Evolutionary conservation across 2,888 invertebrate genomes (phyloP).

Genomic region (Sipunculus nudus): DNA sequence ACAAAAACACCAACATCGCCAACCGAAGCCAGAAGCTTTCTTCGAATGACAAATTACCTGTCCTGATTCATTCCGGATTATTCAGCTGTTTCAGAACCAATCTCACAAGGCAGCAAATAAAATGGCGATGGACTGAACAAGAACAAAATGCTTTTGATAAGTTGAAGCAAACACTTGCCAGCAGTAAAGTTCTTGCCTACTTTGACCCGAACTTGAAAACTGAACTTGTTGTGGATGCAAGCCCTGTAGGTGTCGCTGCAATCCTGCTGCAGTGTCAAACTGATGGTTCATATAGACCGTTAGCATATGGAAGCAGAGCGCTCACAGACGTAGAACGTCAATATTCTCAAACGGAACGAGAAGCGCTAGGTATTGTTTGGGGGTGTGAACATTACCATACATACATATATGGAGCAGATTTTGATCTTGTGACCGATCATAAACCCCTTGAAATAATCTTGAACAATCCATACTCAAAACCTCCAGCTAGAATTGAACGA

Average conservation of each 20-base stretch:
- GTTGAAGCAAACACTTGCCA: conserved; percentile 8
- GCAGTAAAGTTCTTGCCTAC: conserved; percentile 26
- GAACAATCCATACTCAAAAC: conserved; percentile 26
- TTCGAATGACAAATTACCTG: conserved; percentile 42
- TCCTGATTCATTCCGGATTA: conserved; percentile 42
- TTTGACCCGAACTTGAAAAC: conserved; percentile 28
- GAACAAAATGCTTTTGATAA: conserved; percentile 32
- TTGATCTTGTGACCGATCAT: conserved; percentile 8
- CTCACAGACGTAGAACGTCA: conserved; percentile 2
- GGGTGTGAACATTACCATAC: conserved; percentile 4
- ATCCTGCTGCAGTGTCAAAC: conserved; percentile 37
- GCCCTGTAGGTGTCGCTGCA: conserved; percentile 41
- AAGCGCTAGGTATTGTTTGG: conserved; percentile 4
- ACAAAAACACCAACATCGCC: conserved; percentile 33
- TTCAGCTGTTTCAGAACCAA: conserved; percentile 36
- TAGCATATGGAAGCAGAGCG: conserved; percentile 1
- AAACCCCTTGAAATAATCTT: conserved; percentile 10
- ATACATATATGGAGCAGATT: conserved; percentile 7
- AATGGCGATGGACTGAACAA: conserved; percentile 35
- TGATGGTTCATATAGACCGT: neutral
- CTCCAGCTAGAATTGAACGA: conserved; percentile 39
- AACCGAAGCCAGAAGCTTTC: conserved; percentile 37
- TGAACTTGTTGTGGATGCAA: conserved; percentile 39
- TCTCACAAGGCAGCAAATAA: conserved; percentile 31
- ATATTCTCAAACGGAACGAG: conserved; percentile 14